Evolutionary conservation across 2,888 invertebrate species (phyloP).

Genomic region (Biston stratarius): DNA sequence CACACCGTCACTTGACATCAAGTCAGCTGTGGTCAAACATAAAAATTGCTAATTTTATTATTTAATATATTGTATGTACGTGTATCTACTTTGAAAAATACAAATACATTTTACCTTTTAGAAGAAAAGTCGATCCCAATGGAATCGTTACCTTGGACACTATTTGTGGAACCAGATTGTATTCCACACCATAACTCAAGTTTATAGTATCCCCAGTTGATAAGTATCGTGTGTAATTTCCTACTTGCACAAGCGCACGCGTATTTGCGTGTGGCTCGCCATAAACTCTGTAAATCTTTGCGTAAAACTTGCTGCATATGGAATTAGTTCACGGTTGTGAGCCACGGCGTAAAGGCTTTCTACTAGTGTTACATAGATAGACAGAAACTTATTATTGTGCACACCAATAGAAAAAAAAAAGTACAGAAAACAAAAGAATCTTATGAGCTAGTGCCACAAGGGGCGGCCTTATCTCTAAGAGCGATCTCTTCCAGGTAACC

Average conservation of each 20-base stretch:
- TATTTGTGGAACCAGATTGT: conserved; percentile 15
- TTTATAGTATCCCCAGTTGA: conserved; percentile 36
- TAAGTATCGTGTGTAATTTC: conserved; percentile 54
- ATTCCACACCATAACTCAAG: conserved; percentile 18
- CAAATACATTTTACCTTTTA: no score
- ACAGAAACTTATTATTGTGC: no score
- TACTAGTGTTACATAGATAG: conserved; percentile 13
- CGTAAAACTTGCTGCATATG: conserved; percentile 33
- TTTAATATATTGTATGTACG: no score
- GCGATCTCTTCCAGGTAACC: no score
- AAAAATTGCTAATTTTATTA: no score
- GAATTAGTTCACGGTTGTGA: conserved; percentile 25
- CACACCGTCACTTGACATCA: no score
- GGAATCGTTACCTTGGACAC: neutral
- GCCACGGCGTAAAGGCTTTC: conserved; percentile 21
- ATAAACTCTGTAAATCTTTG: conserved; percentile 52
- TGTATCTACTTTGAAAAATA: no score
- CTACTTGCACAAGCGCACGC: conserved; percentile 54
- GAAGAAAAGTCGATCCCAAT: neutral
- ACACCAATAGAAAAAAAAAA: no score
- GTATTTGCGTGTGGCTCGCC: conserved; percentile 47
- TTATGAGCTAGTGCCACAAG: no score
- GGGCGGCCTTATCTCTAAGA: no score
- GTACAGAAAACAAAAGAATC: no score
- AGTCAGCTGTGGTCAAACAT: no score